Percentiles rank a stretch among this genome's conserved stretches.
Conservation (phyloP, 2,113 vertebrate genomes). For the Gopherus flavomarginatus region DNA sequence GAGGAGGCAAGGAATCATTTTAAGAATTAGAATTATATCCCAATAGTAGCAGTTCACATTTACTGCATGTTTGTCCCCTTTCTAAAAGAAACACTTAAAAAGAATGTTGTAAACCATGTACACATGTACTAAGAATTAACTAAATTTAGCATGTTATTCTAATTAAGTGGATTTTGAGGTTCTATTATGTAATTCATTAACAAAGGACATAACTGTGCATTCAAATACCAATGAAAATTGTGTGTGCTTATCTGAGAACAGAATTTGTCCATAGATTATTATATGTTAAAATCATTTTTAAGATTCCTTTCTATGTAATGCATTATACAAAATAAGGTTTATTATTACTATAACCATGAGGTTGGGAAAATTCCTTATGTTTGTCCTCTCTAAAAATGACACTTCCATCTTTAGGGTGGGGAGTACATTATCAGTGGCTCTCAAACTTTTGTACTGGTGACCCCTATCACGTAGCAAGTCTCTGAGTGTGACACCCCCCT, state of each 20-base stretch:
- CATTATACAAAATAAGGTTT: neutral
- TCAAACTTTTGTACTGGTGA: too few species aligned
- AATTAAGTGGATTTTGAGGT: constrained; percentile 6
- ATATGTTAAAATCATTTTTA: constrained; percentile 1
- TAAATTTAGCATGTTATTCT: neutral
- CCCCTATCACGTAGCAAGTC: too few species aligned
- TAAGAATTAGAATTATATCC: constrained; percentile 5
- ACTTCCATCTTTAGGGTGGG: neutral
- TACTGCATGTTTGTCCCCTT: neutral
- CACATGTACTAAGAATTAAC: neutral
- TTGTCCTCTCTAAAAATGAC: neutral
- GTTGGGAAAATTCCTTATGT: neutral
- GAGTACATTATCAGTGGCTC: neutral
- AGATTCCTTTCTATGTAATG: constrained; percentile 13
- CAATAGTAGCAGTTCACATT: constrained; percentile 15
- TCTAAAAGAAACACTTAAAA: neutral
- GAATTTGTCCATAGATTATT: constrained; percentile 31
- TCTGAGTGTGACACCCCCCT: too few species aligned
- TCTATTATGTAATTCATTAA: constrained; percentile 51
- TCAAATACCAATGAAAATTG: constrained; percentile 31
- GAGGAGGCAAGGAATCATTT: constrained; percentile 13
- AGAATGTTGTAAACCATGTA: neutral
- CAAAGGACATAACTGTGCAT: neutral
- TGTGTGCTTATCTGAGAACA: constrained; percentile 17
- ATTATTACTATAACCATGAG: neutral